Conservation (phyloP, 2,888 invertebrate species). For the Morpho deidamia region DNA sequence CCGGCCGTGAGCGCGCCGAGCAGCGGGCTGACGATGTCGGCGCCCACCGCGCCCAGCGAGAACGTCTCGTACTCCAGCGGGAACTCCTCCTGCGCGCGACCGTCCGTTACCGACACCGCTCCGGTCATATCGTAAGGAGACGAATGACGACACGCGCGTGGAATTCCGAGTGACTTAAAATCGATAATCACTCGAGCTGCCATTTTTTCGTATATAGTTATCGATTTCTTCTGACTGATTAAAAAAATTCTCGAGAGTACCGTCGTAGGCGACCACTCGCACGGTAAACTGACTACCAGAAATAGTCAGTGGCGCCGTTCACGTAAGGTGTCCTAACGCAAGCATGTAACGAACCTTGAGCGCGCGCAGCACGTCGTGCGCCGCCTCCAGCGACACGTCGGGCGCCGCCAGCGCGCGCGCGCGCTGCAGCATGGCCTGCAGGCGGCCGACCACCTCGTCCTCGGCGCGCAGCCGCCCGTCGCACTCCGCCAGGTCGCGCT, state of each 20-base stretch:
- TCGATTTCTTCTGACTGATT: no score
- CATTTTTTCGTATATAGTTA: no score
- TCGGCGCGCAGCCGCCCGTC: slow-evolving; percentile 84
- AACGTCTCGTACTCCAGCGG: slow-evolving; percentile 88
- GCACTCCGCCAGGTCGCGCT: slow-evolving; percentile 87
- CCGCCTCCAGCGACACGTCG: slow-evolving; percentile 50
- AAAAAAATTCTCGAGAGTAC: no score
- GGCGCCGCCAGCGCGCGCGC: slow-evolving; percentile 79
- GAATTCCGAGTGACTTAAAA: no score
- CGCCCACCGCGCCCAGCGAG: slow-evolving; percentile 89
- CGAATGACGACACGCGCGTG: not conserved
- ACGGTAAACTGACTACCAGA: no score
- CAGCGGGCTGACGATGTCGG: slow-evolving; percentile 90
- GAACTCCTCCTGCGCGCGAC: slow-evolving; percentile 41
- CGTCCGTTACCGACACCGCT: not conserved
- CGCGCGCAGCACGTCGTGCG: slow-evolving; percentile 62
- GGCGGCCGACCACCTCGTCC: slow-evolving; percentile 80
- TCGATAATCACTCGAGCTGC: no score
- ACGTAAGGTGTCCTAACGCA: no score
- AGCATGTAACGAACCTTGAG: no score
- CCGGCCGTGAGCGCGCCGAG: slow-evolving; percentile 84
- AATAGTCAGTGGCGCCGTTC: no score
- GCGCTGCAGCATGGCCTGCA: slow-evolving; percentile 83
- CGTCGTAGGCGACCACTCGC: no score
- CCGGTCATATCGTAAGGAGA: not conserved